phyloP scores from a whole-genome alignment of 2,797 vertebrate species.

The Remorina albescens region DNA sequence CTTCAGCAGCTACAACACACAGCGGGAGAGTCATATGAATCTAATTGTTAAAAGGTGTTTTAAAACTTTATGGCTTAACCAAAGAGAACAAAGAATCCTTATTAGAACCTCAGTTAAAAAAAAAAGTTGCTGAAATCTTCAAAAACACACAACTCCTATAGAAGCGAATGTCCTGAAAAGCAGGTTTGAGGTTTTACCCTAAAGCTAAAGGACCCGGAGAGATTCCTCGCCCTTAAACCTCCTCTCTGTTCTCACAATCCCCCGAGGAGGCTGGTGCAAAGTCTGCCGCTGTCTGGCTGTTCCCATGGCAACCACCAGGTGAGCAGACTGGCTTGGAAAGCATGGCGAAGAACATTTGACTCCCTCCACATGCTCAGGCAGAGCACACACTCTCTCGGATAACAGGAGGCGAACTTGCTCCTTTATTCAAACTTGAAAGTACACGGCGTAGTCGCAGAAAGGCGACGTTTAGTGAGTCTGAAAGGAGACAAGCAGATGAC shows the following conservation, averaged over 20 bases:
- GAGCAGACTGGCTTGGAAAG: constrained; percentile 83
- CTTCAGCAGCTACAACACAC: constrained; percentile 48
- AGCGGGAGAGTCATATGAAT: constrained; percentile 58
- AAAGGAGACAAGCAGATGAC: constrained; percentile 71
- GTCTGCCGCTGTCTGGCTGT: constrained; percentile 87
- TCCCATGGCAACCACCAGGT: constrained; percentile 90
- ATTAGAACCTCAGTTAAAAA: constrained; percentile 36
- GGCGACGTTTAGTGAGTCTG: constrained; percentile 52
- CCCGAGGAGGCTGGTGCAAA: constrained; percentile 82
- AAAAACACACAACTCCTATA: constrained; percentile 28
- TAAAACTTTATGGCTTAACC: constrained; percentile 54
- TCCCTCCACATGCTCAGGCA: constrained; percentile 73
- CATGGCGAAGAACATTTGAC: constrained; percentile 79
- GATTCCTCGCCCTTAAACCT: constrained; percentile 72
- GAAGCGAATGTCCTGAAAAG: constrained; percentile 36
- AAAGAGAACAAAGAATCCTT: constrained; percentile 55
- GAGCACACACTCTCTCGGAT: constrained; percentile 52
- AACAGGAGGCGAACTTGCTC: constrained; percentile 61
- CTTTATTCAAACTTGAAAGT: constrained; percentile 66
- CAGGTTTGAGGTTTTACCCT: constrained; percentile 28
- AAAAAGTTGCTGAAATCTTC: constrained; percentile 44
- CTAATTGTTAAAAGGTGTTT: constrained; percentile 62
- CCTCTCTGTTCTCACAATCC: constrained; percentile 77
- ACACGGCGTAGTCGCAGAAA: constrained; percentile 53
- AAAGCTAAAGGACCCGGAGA: constrained; percentile 37